Evolutionary conservation across 2,797 vertebrate genomes (phyloP), one percentile per base, ranked within the genome.

Genomic region (Halcyon chelicuti): DNA sequence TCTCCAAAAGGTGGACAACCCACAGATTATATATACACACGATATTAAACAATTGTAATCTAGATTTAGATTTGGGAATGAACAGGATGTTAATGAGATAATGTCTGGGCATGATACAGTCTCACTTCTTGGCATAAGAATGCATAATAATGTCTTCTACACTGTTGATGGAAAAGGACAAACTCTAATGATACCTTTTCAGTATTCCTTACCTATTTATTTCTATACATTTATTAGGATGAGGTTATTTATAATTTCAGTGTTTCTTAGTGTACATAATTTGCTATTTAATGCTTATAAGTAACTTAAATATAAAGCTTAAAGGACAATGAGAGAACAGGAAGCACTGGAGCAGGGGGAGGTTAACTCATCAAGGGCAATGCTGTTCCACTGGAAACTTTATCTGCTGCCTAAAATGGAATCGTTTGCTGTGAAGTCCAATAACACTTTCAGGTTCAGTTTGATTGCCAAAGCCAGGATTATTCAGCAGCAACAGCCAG

Each of bases 21-120:
- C 75, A 62, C 18, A 73, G 28, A 70, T 77, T 17, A 52, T 40
- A n/a, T 33, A 68, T 9, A 51, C 25, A 54, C 8, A 54, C 31
- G 83, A 72, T 82, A 77, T 61, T 17, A 83, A 89, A 79, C 75
- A 71, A 26, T 22, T 70, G 44, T 67, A 73, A 90, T 54, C 76
- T 73, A 63, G 62, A 42, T 86, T 81, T 88, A 76, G 76, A 79
- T 90, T 84, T 78, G 47, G 57, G 33, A 93, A 91, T 46, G 76
- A 94, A 57, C 21, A 88, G 82, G 82, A 67, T 94, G 90, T 76
- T 95, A 94, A 94, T 90, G 85, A 94, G 74, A 88, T 73, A 76
- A 90, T 49, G 76, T 91, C 82, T 86, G 44, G 63, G 88, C 70
- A 67, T 57, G 66, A 80, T 75, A 77, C 3, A 31, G 68, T 68